Base-by-base conservation (phyloP, 2,113 vertebrate genomes). In the Scortum barcoo region DNA sequence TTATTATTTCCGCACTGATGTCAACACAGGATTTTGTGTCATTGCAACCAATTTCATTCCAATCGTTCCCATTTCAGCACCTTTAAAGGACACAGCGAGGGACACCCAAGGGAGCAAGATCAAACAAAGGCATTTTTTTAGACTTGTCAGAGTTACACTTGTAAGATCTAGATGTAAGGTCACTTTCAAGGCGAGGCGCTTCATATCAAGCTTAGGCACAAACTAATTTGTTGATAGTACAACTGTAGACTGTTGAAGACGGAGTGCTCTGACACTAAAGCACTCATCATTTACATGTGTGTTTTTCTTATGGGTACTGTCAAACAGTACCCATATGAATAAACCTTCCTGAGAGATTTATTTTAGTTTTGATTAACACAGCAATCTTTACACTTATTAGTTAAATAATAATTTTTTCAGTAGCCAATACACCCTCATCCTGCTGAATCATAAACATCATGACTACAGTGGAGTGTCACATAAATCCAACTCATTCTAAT, bases 11-110 rank as follows among this genome's bases (percentile, higher is more conserved):
- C 1, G 7, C 68, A 72, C 53, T 70, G 51, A 69, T 62, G 60
- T 33, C 22, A 76, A 60, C 48, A 72, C 50, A 11, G 28, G 48
- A 78, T 76, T 70, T 66, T 36, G 20, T 81, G 46, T 73, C 61
- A 77, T 48, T 70, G 22, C 60, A 76, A 28, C 54, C 67, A 78
- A 63, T 84, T 81, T 76, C 24, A 17, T 54, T 68, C 53, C 62
- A 70, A 63, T 90, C 68, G 78, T 70, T 84, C 36, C 54, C 17
- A 57, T 79, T 77, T 76, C 46, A 60, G 6, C 1, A 0, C 40
- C 14, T 58, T 71, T 65, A 26, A 51, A 28, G 3, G 51, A 16
- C 26, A 40, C 36, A 3, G 30, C 38, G 53, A 67, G 80, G 57
- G 36, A 38, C 60, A 28, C 19, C 22, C 7, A 22, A 24, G 16